Percentiles rank a stretch among this genome's conserved stretches.
phyloP scores from a whole-genome alignment of 53 echinoderm and acorn worm genomes.

The Luidia sarsii region DNA sequence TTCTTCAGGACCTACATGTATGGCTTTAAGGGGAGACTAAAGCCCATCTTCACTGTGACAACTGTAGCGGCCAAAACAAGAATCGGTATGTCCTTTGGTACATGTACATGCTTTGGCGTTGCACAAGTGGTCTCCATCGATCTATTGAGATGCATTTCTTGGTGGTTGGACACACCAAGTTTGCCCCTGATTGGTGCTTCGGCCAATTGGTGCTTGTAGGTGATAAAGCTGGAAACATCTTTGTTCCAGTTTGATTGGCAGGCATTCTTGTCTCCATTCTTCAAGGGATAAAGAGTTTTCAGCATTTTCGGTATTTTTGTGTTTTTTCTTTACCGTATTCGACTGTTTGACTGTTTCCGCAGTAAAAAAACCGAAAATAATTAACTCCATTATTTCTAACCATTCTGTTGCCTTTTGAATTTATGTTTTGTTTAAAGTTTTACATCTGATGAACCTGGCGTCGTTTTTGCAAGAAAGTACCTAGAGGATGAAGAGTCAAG shows the following conservation, averaged over 20 bases:
- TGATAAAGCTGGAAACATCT: constrained; percentile 44
- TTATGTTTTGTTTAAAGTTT: neutral
- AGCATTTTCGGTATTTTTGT: constrained; percentile 60
- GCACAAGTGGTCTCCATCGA: constrained; percentile 4
- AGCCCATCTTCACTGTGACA: constrained; percentile 58
- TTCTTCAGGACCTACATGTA: constrained; percentile 55
- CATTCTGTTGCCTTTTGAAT: neutral
- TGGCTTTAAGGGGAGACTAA: constrained; percentile 53
- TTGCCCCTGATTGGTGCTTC: constrained; percentile 67
- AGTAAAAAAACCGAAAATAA: too few relatives aligned
- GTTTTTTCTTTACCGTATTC: too few relatives aligned
- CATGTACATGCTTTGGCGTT: constrained; percentile 46
- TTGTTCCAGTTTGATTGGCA: constrained; percentile 67
- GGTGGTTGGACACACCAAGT: constrained; percentile 67
- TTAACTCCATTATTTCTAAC: too few relatives aligned
- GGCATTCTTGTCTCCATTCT: constrained; percentile 57
- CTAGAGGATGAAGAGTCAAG: neutral
- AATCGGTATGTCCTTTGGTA: constrained; percentile 55
- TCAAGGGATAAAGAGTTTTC: constrained; percentile 62
- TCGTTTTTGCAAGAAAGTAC: neutral
- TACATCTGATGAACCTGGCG: neutral
- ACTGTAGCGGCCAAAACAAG: constrained; percentile 74
- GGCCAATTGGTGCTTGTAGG: constrained; percentile 67
- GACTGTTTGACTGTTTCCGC: too few relatives aligned
- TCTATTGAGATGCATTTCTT: constrained; percentile 23